A percentile compares a stretch with the other conserved stretches of the same genome.
Conservation (phyloP, 2,113 vertebrate genomes). For the Potamarius usumacintae region DNA sequence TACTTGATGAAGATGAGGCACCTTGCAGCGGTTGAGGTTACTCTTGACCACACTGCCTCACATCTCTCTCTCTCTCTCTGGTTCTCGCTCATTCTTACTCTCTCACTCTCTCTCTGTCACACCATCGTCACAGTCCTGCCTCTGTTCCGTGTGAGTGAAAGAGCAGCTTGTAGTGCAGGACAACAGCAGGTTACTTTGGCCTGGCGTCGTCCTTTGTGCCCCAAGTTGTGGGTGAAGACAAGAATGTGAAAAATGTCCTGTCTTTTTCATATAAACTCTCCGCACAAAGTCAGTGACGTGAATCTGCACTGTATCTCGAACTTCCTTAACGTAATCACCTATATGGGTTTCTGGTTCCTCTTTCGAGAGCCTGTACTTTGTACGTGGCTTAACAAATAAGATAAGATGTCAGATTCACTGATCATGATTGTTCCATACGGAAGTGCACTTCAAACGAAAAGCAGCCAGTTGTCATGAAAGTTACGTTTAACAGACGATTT, state of each 20-base stretch:
- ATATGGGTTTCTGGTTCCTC: not conserved
- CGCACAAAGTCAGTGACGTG: not conserved
- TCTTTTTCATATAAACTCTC: not conserved
- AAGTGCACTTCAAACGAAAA: not conserved
- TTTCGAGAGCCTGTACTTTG: not conserved
- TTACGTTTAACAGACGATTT: not conserved
- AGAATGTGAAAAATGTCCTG: slow-evolving; percentile 38
- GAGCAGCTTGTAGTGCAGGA: slow-evolving; percentile 38
- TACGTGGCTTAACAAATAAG: not conserved
- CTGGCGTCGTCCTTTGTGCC: slow-evolving; percentile 20
- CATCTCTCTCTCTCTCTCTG: too few relatives aligned
- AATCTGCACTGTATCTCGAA: not conserved
- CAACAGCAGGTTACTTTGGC: slow-evolving; percentile 30
- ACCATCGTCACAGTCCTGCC: slow-evolving; percentile 40
- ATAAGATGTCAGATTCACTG: not conserved
- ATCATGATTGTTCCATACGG: not conserved
- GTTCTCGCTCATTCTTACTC: not conserved
- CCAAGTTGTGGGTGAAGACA: slow-evolving; percentile 30
- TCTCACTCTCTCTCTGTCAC: not conserved
- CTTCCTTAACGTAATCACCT: not conserved
- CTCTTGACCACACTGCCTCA: not conserved
- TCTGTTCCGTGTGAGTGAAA: slow-evolving; percentile 47
- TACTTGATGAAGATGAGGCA: not conserved
- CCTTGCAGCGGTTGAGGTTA: not conserved
- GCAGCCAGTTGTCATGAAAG: not conserved